Evolutionary conservation across 2,113 vertebrate genomes (phyloP).

Genomic region (Colaptes auratus): DNA sequence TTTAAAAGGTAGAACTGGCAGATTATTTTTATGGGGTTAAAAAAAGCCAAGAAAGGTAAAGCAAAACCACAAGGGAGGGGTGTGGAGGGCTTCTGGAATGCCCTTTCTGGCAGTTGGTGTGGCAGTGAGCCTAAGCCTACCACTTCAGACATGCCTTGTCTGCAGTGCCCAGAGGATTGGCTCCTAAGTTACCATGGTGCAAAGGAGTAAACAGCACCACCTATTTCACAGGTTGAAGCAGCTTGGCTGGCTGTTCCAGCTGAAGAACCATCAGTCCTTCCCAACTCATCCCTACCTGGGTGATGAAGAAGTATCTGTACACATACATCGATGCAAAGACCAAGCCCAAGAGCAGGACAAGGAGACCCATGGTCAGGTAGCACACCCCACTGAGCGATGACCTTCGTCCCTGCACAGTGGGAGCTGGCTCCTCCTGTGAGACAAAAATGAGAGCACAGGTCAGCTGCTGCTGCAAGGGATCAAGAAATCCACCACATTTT

Average conservation of each 20-base stretch:
- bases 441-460: accelerated
- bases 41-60: not conserved
- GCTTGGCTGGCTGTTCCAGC: not conserved
- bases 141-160: not conserved
- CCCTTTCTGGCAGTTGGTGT: accelerated
- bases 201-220: not conserved
- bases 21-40: not conserved
- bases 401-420: slow-evolving; percentile 70
- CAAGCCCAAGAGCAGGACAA: slow-evolving; percentile 88
- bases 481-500: not conserved
- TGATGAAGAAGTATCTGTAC: slow-evolving; percentile 92
- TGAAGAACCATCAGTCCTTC: not conserved
- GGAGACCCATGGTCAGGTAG: slow-evolving; percentile 88
- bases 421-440: slow-evolving; percentile 75
- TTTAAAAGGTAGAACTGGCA: not conserved
- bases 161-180: not conserved
- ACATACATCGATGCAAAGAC: slow-evolving; percentile 91
- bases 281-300: slow-evolving; percentile 76
- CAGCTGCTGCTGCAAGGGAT: not conserved
- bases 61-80: not conserved
- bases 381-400: slow-evolving; percentile 84
- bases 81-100: not conserved
- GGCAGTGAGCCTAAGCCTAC: not conserved
- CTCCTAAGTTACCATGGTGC: not conserved
- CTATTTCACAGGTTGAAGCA: not conserved